Percentiles rank a stretch among this genome's conserved stretches.
phyloP scores from a whole-genome alignment of 1,140 invertebrate species.

The Pinna nobilis region DNA sequence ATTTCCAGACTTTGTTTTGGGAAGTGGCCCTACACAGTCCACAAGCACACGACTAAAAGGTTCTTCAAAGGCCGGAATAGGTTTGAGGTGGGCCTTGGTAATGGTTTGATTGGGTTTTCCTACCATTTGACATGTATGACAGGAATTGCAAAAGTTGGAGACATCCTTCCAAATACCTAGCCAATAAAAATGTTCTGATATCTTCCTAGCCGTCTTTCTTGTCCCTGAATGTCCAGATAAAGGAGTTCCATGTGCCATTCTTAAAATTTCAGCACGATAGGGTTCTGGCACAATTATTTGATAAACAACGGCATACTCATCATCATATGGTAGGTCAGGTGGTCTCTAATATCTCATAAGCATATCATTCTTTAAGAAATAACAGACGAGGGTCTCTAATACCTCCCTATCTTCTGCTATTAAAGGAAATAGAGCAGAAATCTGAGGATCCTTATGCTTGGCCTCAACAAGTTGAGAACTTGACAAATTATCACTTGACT shows the following conservation, averaged over 20 bases:
- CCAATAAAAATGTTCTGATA: conserved; percentile 19
- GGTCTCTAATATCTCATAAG: conserved; percentile 37
- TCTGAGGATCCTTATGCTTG: conserved; percentile 22
- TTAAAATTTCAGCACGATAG: conserved; percentile 30
- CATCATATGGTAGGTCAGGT: conserved; percentile 27
- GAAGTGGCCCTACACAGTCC: conserved; percentile 40
- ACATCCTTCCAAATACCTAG: conserved; percentile 30
- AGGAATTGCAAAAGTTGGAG: conserved; percentile 36
- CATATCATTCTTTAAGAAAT: conserved; percentile 30
- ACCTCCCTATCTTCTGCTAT: conserved; percentile 8
- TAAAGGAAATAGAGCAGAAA: conserved; percentile 10
- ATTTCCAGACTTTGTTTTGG: conserved; percentile 44
- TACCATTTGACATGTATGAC: conserved; percentile 48
- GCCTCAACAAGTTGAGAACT: not conserved
- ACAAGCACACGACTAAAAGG: conserved; percentile 40
- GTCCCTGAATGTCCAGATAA: conserved; percentile 38
- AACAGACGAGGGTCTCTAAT: conserved; percentile 10
- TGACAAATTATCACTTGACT: not conserved
- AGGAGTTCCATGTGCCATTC: conserved; percentile 29
- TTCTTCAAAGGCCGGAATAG: not conserved
- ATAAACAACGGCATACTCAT: conserved; percentile 20
- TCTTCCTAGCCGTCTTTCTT: conserved; percentile 30
- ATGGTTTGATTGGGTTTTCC: conserved; percentile 46
- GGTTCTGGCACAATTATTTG: conserved; percentile 35
- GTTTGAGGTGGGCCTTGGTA: conserved; percentile 8